Evolutionary conservation across 2,797 vertebrate genomes (phyloP), one percentile per base, ranked within the genome.

Genomic region (Phrynocephalus guinanensis): DNA sequence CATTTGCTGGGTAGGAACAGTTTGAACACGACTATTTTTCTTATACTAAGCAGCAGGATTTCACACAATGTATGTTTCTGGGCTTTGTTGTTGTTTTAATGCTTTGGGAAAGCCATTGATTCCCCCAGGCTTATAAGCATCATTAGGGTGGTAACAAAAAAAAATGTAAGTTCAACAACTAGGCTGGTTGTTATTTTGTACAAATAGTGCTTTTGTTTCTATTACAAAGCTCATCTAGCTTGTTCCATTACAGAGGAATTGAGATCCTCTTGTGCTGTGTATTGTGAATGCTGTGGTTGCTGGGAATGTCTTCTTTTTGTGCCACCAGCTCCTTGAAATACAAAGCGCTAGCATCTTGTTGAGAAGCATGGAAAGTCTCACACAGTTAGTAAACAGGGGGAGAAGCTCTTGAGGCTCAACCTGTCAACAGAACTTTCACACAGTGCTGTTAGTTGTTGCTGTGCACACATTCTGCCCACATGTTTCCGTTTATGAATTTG

Each of bases 171-270:
- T 56, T 70, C 3, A 30, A 2, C 38, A 24, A 44, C 38, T 60
- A 7, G 67, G 67, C 13, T 72, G 79, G 48, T 80, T 13, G 3
- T 16, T 63, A 5, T 63, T 63, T 63, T 63, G 15, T 79, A 56
- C 66, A 72, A 76, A 84, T 60, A 71, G 77, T 86, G 56, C 30
- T 72, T 86, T 79, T 79, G 50, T 86, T 86, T n/a, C 67, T 79
- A 60, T 72, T 71, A 80, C 10, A 26, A 16, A 60, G 77, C 67
- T 80, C 18, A 48, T 70, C 50, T 71, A 38, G 67, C 30, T 80
- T 67, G 77, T 80, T 80, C 30, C 85, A 71, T 77, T 80, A 71
- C 67, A 80, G 77, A 66, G 70, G 71, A 84, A 80, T 56, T 60
- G 85, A 79, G 50, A 71, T 38, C 67, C 85, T 86, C 30, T 33